These are phyloP conservation scores for Chiloscyllium plagiosum DNA, from an alignment of 2,113 vertebrate genomes.

Conservation along the genomic window DNA sequence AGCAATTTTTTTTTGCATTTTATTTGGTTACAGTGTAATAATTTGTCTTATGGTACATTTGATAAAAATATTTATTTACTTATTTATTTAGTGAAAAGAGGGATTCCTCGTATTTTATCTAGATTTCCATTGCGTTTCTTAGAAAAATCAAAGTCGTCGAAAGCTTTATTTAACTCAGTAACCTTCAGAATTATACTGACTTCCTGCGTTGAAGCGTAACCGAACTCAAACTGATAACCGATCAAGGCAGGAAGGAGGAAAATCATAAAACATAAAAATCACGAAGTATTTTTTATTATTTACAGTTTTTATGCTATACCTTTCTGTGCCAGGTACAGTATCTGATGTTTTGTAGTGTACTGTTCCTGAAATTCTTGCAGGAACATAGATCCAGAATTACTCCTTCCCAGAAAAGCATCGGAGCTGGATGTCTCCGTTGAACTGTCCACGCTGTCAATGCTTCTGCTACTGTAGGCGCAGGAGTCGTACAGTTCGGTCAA, in stretches of 20 bases:
- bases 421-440: slow-evolving; percentile 82
- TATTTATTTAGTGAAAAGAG: not conserved
- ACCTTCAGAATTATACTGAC: not conserved
- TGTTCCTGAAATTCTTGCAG: slow-evolving; percentile 71
- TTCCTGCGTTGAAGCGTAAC: not conserved
- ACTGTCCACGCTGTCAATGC: slow-evolving; percentile 74
- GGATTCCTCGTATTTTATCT: not conserved
- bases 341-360: slow-evolving; percentile 68
- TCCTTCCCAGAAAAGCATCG: slow-evolving; percentile 65
- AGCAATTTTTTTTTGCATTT: not conserved
- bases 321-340: slow-evolving; percentile 78
- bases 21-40: not conserved
- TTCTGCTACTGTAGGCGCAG: slow-evolving; percentile 49
- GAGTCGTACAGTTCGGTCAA: slow-evolving; percentile 86
- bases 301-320: slow-evolving; percentile 54
- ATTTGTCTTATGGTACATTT: not conserved
- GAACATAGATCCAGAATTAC: slow-evolving; percentile 60
- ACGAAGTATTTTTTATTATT: not conserved
- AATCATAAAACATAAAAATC: not conserved
- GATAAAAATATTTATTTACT: not conserved
- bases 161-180: not conserved
- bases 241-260: not conserved
- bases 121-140: not conserved
- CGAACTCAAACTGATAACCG: not conserved
- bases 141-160: not conserved